phyloP scores from a whole-genome alignment of 2,888 invertebrate genomes.

The Cephonodes hylas region DNA sequence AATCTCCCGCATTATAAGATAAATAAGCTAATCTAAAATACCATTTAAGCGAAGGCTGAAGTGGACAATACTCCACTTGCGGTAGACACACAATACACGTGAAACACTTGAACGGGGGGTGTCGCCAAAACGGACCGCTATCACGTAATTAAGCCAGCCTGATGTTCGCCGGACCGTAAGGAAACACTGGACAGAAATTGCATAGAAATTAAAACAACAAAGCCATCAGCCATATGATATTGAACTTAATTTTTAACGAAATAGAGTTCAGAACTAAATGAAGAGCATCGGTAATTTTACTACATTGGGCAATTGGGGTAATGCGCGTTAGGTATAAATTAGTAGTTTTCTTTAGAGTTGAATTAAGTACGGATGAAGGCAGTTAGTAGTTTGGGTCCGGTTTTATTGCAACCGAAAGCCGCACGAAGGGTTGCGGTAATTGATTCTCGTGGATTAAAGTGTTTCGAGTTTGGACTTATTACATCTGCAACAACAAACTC shows the following conservation, averaged over 20 bases:
- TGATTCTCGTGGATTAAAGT: constrained; percentile 18
- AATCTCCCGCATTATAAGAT: not conserved
- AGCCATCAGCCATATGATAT: constrained; percentile 24
- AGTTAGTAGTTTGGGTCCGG: constrained; percentile 61
- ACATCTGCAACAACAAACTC: not conserved
- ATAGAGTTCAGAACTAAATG: constrained; percentile 29
- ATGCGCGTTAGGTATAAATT: constrained; percentile 71
- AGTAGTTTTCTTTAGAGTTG: constrained; percentile 69
- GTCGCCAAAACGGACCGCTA: constrained; percentile 67
- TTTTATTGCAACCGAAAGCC: constrained; percentile 43
- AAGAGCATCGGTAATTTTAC: not conserved
- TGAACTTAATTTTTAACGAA: constrained; percentile 22
- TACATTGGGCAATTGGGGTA: constrained; percentile 67
- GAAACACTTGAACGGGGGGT: constrained; percentile 50
- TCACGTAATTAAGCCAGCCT: constrained; percentile 76
- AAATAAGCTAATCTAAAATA: not conserved
- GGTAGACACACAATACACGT: constrained; percentile 14
- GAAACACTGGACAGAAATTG: constrained; percentile 59
- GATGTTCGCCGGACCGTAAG: constrained; percentile 67
- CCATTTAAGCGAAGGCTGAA: not conserved
- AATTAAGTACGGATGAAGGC: constrained; percentile 66
- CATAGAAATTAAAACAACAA: constrained; percentile 59
- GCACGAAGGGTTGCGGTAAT: constrained; percentile 22
- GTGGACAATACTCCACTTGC: constrained; percentile 3
- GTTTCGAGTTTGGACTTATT: constrained; percentile 10